Percentiles rank a stretch among this genome's conserved stretches.
These are phyloP conservation scores for Dioctria rufipes DNA, from an alignment of 2,888 invertebrate species.

Conservation along the genomic window DNA sequence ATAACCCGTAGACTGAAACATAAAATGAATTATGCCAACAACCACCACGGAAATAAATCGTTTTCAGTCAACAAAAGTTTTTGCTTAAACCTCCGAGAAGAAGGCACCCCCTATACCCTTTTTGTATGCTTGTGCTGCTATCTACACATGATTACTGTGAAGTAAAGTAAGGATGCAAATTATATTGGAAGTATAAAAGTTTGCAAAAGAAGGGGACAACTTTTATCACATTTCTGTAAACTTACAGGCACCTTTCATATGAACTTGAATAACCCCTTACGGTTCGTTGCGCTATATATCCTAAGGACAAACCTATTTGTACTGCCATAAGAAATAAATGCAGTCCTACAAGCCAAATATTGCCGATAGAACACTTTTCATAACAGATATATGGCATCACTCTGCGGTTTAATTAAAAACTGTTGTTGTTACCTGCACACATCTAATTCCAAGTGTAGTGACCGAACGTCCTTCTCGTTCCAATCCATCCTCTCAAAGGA, in stretches of 20 bases:
- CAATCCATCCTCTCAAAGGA: not conserved
- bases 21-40: too few species aligned
- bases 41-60: constrained; percentile 41
- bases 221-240: not conserved
- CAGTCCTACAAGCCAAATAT: too few species aligned
- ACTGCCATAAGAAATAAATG: too few species aligned
- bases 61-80: not conserved
- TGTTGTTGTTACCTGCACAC: too few species aligned
- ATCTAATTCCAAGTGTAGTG: too few species aligned
- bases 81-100: too few species aligned
- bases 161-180: not conserved
- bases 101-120: too few species aligned
- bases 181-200: constrained; percentile 12
- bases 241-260: constrained; percentile 1
- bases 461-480: too few species aligned
- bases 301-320: too few species aligned
- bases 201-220: not conserved
- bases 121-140: not conserved
- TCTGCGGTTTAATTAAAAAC: constrained; percentile 27
- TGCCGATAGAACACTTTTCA: too few species aligned
- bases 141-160: not conserved
- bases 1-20: too few species aligned
- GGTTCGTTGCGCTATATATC: not conserved
- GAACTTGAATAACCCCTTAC: not conserved
- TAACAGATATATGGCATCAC: not conserved